Evolutionary conservation across 2,113 vertebrate genomes (phyloP), one percentile per base, ranked within the genome.

Genomic region (Corythoichthys haematopterus): DNA sequence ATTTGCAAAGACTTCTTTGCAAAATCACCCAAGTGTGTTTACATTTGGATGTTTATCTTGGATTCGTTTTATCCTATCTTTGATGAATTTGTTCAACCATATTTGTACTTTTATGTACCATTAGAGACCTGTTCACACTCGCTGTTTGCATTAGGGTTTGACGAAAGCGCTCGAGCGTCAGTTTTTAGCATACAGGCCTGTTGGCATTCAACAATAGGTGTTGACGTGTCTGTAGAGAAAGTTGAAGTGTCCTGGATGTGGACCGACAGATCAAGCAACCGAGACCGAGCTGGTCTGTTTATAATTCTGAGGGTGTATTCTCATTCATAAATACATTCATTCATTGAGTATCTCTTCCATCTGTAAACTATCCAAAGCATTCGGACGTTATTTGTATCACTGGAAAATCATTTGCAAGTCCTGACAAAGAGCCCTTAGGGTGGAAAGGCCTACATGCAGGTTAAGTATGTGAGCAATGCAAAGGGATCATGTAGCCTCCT

Each of bases 401-500:
- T 75, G 57, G 20, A 71, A 80, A 82, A 80, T 69, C 61, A 67
- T 70, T 70, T 70, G 67, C 72, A 62, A 53, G 56, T 74, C 48
- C n/a, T 46, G 35, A 67, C 64, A 73, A 70, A 60, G 35, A 72
- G 58, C 59, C 67, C 78, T 73, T 55, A 64, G 72, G 74, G 20
- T 79, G 69, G 68, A 73, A 78, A 69, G 59, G 75, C 65, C 64
- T 66, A 64, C 38, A 72, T 78, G 68, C 79, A 78, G 62, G 65
- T 62, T 79, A 71, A 77, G 70, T 72, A 76, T 82, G 70, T 79
- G 71, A 85, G 75, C 71, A 78, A 76, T 75, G 73, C 78, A 85
- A 79, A 82, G 70, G 84, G 53, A 81, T 80, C 68, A 68, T 61
- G 70, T 55, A 65, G 73, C 53, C 11, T 46, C 63, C 74, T 77